A percentile compares a stretch with the other conserved stretches of the same genome.
phyloP scores from a whole-genome alignment of 2,888 invertebrate genomes.

The Alentia gelatinosa region DNA sequence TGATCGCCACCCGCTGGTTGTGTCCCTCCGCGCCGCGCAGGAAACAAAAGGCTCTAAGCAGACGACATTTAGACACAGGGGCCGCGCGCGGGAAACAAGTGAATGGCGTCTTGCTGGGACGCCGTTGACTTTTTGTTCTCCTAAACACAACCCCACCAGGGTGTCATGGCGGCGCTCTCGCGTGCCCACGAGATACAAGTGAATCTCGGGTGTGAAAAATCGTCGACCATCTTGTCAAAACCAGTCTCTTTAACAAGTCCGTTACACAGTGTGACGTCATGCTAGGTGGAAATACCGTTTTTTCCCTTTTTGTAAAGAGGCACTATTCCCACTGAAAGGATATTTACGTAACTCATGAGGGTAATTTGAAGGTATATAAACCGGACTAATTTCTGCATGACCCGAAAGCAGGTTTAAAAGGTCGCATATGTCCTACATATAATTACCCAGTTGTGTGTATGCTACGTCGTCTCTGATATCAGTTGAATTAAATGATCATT shows the following conservation, averaged over 20 bases:
- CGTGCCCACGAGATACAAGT: background rate
- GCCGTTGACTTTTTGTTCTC: background rate
- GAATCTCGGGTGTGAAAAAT: background rate
- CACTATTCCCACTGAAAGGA: background rate
- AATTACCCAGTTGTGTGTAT: too few relatives aligned
- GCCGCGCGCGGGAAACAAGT: background rate
- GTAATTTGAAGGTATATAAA: background rate
- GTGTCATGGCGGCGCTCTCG: background rate
- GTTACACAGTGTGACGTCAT: background rate
- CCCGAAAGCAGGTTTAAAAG: too few relatives aligned
- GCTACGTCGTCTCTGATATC: too few relatives aligned
- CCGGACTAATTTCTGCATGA: too few relatives aligned
- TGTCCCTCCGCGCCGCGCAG: background rate
- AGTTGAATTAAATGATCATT: too few relatives aligned
- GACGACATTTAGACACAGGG: background rate
- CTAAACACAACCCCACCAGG: background rate
- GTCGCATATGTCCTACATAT: too few relatives aligned
- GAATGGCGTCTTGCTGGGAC: background rate
- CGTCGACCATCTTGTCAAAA: background rate
- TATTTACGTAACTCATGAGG: background rate
- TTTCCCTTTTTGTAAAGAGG: background rate
- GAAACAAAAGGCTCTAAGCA: background rate
- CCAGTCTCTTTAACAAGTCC: background rate
- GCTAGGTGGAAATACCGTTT: background rate
- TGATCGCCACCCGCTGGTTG: background rate